Conservation (phyloP, 2,113 vertebrate genomes). For the Gnathonemus echidnorhynchus region DNA sequence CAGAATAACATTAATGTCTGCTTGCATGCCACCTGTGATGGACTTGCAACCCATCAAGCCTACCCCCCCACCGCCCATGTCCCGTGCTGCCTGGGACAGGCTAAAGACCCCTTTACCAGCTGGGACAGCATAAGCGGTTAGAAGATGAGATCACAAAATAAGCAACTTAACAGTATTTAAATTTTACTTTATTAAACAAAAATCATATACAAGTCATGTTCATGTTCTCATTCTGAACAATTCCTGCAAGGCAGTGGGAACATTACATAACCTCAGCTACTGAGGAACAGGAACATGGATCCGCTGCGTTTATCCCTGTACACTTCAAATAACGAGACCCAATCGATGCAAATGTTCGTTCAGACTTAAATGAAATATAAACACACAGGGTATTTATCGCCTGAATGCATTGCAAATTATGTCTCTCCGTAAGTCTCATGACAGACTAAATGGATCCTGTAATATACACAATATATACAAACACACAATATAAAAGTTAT, state of each 20-base stretch:
- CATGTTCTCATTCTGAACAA: not conserved
- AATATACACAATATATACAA: constrained; percentile 45
- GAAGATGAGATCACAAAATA: not conserved
- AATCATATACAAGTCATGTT: not conserved
- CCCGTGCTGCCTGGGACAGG: too few relatives aligned
- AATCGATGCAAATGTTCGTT: not conserved
- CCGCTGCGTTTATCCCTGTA: not conserved
- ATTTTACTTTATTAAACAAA: constrained; percentile 9
- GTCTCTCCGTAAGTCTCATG: constrained; percentile 41
- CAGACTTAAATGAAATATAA: not conserved
- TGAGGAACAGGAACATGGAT: not conserved
- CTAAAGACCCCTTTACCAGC: too few relatives aligned
- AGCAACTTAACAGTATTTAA: not conserved
- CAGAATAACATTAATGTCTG: not conserved
- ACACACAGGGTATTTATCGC: constrained; percentile 18
- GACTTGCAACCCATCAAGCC: not conserved
- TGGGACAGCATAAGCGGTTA: not conserved
- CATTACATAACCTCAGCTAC: not conserved
- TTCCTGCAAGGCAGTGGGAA: not conserved
- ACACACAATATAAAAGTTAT: constrained; percentile 26
- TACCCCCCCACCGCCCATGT: too few relatives aligned
- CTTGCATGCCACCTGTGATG: not conserved
- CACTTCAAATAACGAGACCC: not conserved
- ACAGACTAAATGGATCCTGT: constrained; percentile 39
- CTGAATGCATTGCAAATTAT: constrained; percentile 47